A percentile compares a stretch with the other conserved stretches of the same genome.
phyloP scores from a whole-genome alignment of 2,113 vertebrate genomes.

The Gobiocypris rarus region DNA sequence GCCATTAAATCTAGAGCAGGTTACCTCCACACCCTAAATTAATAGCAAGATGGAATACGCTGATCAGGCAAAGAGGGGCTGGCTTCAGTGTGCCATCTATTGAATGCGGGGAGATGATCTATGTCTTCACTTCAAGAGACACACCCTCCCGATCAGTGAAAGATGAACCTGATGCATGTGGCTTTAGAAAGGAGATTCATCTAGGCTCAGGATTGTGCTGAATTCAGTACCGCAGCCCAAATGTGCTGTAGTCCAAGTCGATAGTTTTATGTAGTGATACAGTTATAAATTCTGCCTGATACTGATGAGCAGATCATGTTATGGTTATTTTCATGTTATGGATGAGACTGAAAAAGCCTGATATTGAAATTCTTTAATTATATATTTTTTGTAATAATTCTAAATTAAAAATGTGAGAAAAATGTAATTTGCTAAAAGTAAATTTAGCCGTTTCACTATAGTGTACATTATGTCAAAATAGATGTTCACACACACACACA shows the following conservation, averaged over 20 bases:
- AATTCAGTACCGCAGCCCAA: constrained; percentile 23
- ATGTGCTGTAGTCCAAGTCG: constrained; percentile 4
- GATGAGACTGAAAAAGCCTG: neutral
- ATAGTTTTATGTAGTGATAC: neutral
- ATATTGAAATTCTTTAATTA: neutral
- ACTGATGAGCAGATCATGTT: neutral
- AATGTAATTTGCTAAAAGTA: neutral
- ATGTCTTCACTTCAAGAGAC: constrained; percentile 41
- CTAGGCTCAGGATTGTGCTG: constrained; percentile 15
- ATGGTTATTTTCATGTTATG: neutral
- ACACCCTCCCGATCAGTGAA: constrained; percentile 44
- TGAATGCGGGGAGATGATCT: constrained; percentile 3
- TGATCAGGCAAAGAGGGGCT: constrained; percentile 18
- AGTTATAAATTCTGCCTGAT: neutral
- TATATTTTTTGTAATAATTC: neutral
- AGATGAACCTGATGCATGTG: constrained; percentile 42
- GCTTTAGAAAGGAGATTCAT: constrained; percentile 22
- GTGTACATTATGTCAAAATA: neutral
- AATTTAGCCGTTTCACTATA: neutral
- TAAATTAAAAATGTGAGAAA: neutral
- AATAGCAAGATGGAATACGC: constrained; percentile 5
- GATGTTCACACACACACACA: too few relatives aligned
- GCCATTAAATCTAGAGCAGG: neutral
- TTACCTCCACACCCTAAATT: constrained; percentile 26
- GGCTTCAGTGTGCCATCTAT: constrained; percentile 20